These are phyloP conservation scores for Phaetusa simplex DNA, from an alignment of 2,113 vertebrate genomes.

Conservation along the genomic window DNA sequence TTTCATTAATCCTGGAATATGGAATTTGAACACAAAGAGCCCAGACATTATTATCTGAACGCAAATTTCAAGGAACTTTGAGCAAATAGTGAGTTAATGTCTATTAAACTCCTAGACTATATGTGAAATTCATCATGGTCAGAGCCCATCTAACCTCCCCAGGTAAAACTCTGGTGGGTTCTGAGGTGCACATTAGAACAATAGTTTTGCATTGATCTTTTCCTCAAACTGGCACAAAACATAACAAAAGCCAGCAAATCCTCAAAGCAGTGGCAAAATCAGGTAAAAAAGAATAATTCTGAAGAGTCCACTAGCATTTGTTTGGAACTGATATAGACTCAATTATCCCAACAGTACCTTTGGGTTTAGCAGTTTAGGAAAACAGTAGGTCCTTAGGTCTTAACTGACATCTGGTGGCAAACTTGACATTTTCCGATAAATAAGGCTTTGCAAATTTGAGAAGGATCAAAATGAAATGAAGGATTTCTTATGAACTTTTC, in stretches of 20 bases:
- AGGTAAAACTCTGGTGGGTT: background rate
- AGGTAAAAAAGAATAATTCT: background rate
- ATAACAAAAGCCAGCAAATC: background rate
- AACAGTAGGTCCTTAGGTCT: background rate
- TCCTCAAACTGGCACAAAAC: background rate
- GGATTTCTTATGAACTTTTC: background rate
- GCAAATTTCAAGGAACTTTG: background rate
- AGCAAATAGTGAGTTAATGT: background rate
- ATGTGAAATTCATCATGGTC: background rate
- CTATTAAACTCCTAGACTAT: background rate
- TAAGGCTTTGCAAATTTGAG: background rate
- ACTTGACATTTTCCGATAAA: background rate
- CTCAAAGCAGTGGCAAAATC: background rate
- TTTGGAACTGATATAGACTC: background rate
- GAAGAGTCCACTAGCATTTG: background rate
- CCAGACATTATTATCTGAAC: too few species aligned
- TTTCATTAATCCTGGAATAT: background rate
- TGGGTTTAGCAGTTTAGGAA: background rate
- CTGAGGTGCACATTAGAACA: background rate
- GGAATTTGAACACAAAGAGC: background rate
- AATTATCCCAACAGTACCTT: background rate
- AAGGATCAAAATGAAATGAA: background rate
- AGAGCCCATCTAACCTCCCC: too few species aligned
- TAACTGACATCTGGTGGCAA: background rate
- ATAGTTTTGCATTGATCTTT: background rate